Percentiles rank a stretch among this genome's conserved stretches.
Evolutionary conservation across 2,888 invertebrate species (phyloP).

Genomic region (Leptopilina syphax): DNA sequence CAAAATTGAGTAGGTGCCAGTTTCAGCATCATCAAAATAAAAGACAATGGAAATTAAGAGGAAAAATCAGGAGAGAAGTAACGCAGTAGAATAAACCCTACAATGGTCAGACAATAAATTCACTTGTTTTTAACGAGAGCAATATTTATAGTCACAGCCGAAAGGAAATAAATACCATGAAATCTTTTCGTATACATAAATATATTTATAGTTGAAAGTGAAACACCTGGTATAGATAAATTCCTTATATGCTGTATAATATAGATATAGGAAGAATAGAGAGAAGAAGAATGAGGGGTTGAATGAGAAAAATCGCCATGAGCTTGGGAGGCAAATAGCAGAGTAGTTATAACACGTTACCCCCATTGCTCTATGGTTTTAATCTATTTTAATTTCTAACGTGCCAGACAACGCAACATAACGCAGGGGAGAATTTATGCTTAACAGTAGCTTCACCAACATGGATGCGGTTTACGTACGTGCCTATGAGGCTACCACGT

Average conservation of each 20-base stretch:
- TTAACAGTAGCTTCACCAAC: slow-evolving; percentile 46
- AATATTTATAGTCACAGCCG: not conserved
- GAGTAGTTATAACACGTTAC: slow-evolving; percentile 36
- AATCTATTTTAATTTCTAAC: slow-evolving; percentile 71
- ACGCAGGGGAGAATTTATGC: slow-evolving; percentile 63
- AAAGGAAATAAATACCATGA: not conserved
- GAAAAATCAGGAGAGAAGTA: not conserved
- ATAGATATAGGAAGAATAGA: not conserved
- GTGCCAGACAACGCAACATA: slow-evolving; percentile 46
- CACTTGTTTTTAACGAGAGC: not conserved
- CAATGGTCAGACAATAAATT: slow-evolving; percentile 15
- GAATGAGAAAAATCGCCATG: slow-evolving; percentile 13
- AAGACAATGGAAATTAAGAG: not conserved
- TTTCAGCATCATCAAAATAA: not conserved
- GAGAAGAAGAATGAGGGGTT: not conserved
- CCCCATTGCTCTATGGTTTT: slow-evolving; percentile 54
- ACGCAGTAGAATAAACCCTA: not conserved
- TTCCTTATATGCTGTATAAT: not conserved
- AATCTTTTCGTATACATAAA: not conserved
- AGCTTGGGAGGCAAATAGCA: slow-evolving; percentile 30
- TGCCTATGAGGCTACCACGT: slow-evolving; percentile 66
- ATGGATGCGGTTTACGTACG: slow-evolving; percentile 60
- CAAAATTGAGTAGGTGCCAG: no score
- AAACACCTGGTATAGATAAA: not conserved
- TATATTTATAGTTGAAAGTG: not conserved